Percentiles rank a stretch among this genome's conserved stretches.
phyloP scores from a whole-genome alignment of 2,888 invertebrate species.

The Erebia palarica region DNA sequence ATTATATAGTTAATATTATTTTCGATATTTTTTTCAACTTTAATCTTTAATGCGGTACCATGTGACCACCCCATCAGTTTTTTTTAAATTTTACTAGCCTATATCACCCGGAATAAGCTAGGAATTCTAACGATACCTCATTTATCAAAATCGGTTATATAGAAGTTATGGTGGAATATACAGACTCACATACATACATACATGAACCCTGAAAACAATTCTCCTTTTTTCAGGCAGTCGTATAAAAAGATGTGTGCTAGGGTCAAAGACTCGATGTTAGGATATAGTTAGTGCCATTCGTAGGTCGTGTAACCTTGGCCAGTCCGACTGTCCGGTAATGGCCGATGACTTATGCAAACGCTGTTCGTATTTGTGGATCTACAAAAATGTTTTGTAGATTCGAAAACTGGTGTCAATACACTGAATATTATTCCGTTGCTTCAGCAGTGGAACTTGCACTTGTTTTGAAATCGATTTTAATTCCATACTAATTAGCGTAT shows the following conservation, averaged over 20 bases:
- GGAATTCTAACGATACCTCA: too few species aligned
- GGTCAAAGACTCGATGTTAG: slow-evolving; percentile 14
- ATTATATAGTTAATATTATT: too few species aligned
- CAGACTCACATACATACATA: too few species aligned
- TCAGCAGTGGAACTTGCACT: background rate
- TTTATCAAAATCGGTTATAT: too few species aligned
- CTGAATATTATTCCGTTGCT: background rate
- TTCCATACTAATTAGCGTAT: background rate
- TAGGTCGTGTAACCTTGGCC: slow-evolving; percentile 17
- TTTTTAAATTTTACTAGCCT: too few species aligned
- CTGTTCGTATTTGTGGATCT: slow-evolving; percentile 8
- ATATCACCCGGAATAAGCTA: too few species aligned
- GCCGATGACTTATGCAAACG: slow-evolving; percentile 13
- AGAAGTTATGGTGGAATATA: too few species aligned
- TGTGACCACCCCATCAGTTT: too few species aligned
- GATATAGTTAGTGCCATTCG: background rate
- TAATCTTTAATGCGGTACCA: too few species aligned
- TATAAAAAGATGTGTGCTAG: background rate
- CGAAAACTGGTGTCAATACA: slow-evolving; percentile 1
- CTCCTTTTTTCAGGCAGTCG: too few species aligned
- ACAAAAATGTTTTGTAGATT: slow-evolving; percentile 13
- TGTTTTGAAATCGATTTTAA: slow-evolving; percentile 1
- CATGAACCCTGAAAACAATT: too few species aligned
- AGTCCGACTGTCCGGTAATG: background rate
- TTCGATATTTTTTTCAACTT: too few species aligned